phyloP scores from a whole-genome alignment of 2,113 vertebrate genomes.

The Eira barbara region DNA sequence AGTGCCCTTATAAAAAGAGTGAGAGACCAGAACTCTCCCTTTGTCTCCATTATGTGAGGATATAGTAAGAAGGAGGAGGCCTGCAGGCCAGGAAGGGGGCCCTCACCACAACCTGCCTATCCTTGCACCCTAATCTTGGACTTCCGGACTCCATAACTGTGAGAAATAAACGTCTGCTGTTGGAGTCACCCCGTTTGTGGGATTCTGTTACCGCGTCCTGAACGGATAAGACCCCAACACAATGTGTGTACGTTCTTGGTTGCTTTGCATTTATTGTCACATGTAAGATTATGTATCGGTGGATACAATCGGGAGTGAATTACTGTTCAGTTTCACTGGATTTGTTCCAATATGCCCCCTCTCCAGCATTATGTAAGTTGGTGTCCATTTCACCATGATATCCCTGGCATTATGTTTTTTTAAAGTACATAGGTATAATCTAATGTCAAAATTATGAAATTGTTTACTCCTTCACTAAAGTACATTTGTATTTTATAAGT shows the following conservation, averaged over 20 bases:
- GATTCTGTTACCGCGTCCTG: not conserved
- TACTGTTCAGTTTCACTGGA: not conserved
- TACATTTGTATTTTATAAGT: not conserved
- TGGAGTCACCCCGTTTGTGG: not conserved
- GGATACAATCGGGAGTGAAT: not conserved
- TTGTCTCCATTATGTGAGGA: not conserved
- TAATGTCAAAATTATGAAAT: constrained; percentile 1
- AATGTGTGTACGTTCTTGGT: not conserved
- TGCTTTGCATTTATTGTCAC: not conserved
- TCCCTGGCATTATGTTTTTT: not conserved
- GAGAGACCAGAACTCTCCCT: not conserved
- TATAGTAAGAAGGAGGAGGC: not conserved
- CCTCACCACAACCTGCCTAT: not conserved
- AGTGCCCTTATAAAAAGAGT: not conserved
- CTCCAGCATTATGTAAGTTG: not conserved
- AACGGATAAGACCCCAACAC: not conserved
- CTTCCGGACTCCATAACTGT: not conserved
- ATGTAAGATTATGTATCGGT: not conserved
- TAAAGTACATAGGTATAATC: not conserved
- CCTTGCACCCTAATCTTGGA: not conserved
- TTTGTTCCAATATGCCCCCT: not conserved
- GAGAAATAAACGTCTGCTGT: not conserved
- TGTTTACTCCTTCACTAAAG: not conserved
- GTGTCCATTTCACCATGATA: not conserved
- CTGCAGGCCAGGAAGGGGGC: not conserved